Conservation (phyloP, 1,140 invertebrate species). For the Scaptomyza hsui region DNA sequence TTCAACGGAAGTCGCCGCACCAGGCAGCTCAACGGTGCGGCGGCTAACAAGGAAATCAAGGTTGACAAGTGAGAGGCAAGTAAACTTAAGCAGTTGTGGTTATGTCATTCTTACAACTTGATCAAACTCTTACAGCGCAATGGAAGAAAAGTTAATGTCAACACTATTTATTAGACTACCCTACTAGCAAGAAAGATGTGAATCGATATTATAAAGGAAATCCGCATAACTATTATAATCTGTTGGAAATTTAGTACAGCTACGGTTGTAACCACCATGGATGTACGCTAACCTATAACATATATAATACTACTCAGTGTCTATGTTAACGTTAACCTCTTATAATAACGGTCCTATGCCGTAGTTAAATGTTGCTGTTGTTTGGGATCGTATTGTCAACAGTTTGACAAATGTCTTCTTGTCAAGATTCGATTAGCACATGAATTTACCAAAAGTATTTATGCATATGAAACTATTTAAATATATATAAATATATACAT, state of each 20-base stretch:
- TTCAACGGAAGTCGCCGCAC: background rate
- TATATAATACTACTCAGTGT: background rate
- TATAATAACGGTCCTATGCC: conserved; percentile 19
- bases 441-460: conserved; percentile 29
- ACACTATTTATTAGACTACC: conserved; percentile 52
- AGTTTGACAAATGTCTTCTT: conserved; percentile 45
- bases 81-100: background rate
- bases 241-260: conserved; percentile 31
- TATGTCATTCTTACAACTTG: background rate
- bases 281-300: conserved; percentile 1
- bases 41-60: background rate
- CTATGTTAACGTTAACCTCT: background rate
- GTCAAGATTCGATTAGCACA: conserved; percentile 53
- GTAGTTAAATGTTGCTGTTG: conserved; percentile 83
- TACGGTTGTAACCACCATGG: conserved; percentile 24
- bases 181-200: conserved; percentile 62
- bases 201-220: conserved; percentile 41
- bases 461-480: background rate
- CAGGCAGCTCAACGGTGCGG: background rate
- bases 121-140: background rate
- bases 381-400: conserved; percentile 80
- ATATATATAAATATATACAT: conserved; percentile 25
- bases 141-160: background rate
- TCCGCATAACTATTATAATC: background rate
- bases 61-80: background rate